These are phyloP conservation scores for Isaurus tuberculatus DNA, from an alignment of 92 coral and sea anemone genomes.

Conservation along the genomic window DNA sequence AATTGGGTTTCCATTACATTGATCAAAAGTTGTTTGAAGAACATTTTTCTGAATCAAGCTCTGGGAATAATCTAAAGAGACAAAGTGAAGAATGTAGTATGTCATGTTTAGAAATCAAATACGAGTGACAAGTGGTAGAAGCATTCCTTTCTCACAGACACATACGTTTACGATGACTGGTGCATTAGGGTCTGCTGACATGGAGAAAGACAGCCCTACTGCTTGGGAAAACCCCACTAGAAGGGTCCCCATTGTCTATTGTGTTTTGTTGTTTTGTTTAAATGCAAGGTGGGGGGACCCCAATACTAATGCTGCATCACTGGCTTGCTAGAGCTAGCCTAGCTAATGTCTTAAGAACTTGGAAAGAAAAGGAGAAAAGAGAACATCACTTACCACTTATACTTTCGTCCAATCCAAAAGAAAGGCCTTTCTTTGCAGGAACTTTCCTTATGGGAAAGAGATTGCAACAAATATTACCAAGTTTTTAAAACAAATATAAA, in stretches of 20 bases:
- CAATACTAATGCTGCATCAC: background rate
- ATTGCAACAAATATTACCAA: too few species aligned
- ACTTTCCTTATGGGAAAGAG: slow-evolving; percentile 6
- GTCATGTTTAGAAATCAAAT: background rate
- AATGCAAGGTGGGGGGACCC: background rate
- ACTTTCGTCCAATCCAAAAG: background rate
- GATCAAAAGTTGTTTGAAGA: background rate
- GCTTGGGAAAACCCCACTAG: background rate
- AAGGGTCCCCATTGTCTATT: background rate
- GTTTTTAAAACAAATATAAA: too few species aligned
- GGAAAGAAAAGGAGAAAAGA: too few species aligned
- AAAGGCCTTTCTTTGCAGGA: slow-evolving; percentile 47
- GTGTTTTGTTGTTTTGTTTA: background rate
- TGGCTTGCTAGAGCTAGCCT: background rate
- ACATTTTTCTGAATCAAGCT: background rate
- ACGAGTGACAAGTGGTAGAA: background rate
- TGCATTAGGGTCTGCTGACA: background rate
- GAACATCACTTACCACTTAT: slow-evolving; percentile 11
- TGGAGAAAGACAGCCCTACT: too few species aligned
- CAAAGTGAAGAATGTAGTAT: background rate
- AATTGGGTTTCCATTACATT: background rate
- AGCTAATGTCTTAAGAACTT: background rate
- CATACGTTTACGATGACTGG: background rate
- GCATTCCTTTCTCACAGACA: background rate
- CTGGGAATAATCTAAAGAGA: background rate